Base-by-base conservation (phyloP, 2,888 invertebrate genomes). In the Sympetrum striolatum region DNA sequence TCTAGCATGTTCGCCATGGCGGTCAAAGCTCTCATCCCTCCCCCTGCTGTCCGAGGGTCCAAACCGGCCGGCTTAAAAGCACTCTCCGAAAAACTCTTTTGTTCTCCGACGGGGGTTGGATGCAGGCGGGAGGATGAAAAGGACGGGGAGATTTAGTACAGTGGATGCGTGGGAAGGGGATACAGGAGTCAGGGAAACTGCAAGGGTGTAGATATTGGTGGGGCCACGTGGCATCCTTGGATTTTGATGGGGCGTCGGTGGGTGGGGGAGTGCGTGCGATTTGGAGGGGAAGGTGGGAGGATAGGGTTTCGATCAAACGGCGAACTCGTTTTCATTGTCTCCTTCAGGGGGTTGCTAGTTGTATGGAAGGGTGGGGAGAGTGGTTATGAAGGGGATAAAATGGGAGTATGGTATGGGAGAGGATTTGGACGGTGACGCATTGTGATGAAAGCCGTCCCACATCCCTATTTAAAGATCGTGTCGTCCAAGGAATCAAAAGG, bases 291-390 rank as follows among this genome's bases (percentile, higher is more conserved):
- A 31, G 35, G 31, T 15, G 80, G 39, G 39, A 39, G 44, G 48
- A 86, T 86, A 86, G 86, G 86, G 86, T 86, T 86, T 86, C 86
- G 60, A 86, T 86, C 86, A 86, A 86, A 37, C 53, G 86, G 86
- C 86, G 22, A 60, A 60, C 86, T 37, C 86, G 86, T 86, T 86
- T 64, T 60, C 60, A 60, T 86, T 86, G 60, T 86, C 60, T 86
- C 86, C 64, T 86, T 73, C 35, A 35, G 86, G 15, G 82, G 22
- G 25, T 35, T 60, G 64, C 25, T 25, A 73, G 73, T 73, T 31
- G 73, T 25, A 10, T 31, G 15, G 73, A 73, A 31, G 73, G 25
- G 64, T 15, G 58, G 31, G 22, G 35, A 12, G 86, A 25, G 73
- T 25, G n/a, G 48, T 80, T 39, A 44, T 81, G 44, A 81, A 44